Conservation (phyloP, 2,113 vertebrate species). For the Chascanopsetta lugubris region DNA sequence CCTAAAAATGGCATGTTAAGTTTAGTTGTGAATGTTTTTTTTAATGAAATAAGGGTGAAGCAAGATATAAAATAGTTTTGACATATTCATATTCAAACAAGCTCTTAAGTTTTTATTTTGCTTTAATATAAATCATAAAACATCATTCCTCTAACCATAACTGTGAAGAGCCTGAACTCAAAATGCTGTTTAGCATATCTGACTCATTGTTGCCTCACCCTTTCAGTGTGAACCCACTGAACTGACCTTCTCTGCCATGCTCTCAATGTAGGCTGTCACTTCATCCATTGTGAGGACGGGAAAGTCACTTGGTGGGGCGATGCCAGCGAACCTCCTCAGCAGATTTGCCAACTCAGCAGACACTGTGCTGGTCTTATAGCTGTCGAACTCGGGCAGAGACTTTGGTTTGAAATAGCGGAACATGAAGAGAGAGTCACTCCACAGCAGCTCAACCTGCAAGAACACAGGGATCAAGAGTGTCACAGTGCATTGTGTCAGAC, state of each 20-base stretch:
- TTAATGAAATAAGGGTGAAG: background rate
- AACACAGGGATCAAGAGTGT: constrained; percentile 15
- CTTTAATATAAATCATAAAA: too few species aligned
- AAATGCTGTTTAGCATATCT: background rate
- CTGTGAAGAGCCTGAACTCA: too few species aligned
- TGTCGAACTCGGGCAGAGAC: constrained; percentile 96
- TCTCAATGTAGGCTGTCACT: constrained; percentile 93
- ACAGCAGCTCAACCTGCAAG: constrained; percentile 91
- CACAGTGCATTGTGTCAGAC: background rate
- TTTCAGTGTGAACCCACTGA: background rate
- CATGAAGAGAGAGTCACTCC: constrained; percentile 93
- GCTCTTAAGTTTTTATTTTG: too few species aligned
- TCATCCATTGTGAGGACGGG: constrained; percentile 88
- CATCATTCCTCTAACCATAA: background rate
- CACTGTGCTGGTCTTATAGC: constrained; percentile 98
- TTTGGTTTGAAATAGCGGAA: constrained; percentile 98
- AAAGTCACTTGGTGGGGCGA: constrained; percentile 86
- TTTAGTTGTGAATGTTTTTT: too few species aligned
- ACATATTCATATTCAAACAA: background rate
- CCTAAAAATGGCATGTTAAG: too few species aligned
- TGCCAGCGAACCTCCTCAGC: constrained; percentile 88
- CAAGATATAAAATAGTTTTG: background rate
- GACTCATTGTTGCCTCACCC: constrained; percentile 6
- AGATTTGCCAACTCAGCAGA: constrained; percentile 97
- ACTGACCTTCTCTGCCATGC: constrained; percentile 87